Percentiles rank a stretch among this genome's conserved stretches.
phyloP scores from a whole-genome alignment of 2,113 vertebrate genomes.

The Glaucomys volans region DNA sequence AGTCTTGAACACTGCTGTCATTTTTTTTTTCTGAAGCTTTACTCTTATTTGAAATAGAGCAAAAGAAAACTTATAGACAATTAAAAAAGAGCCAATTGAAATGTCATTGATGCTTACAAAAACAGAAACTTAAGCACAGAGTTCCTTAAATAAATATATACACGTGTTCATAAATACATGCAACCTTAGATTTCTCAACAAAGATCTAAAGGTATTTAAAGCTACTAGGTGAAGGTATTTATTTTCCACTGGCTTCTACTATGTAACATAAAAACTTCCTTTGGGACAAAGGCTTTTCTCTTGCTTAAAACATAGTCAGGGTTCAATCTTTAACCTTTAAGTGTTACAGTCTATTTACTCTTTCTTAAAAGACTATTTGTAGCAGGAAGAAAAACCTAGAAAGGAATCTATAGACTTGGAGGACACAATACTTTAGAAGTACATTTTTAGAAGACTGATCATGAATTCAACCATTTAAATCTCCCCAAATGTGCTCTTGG shows the following conservation, averaged over 20 bases:
- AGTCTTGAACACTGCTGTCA: not conserved
- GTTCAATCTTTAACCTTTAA: not conserved
- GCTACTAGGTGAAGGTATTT: not conserved
- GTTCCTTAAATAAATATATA: not conserved
- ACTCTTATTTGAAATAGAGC: not conserved
- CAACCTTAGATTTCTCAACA: not conserved
- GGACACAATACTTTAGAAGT: not conserved
- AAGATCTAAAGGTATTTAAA: not conserved
- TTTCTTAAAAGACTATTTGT: conserved; percentile 13
- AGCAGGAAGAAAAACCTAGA: not conserved
- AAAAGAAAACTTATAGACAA: not conserved
- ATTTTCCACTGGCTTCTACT: not conserved
- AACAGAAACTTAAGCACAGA: not conserved
- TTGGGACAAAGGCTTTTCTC: conserved; percentile 13
- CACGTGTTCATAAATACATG: not conserved
- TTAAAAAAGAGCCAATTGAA: conserved; percentile 4
- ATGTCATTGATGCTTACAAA: not conserved
- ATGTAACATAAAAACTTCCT: not conserved
- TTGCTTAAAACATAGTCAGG: not conserved
- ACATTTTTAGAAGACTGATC: not conserved
- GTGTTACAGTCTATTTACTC: conserved; percentile 1
- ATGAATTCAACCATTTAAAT: conserved; percentile 43
- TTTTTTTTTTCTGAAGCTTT: conserved; percentile 31
- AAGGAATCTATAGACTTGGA: not conserved
- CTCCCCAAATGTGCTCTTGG: not conserved